Conservation (phyloP, 2,888 invertebrate species). For the Melanostoma scalare region DNA sequence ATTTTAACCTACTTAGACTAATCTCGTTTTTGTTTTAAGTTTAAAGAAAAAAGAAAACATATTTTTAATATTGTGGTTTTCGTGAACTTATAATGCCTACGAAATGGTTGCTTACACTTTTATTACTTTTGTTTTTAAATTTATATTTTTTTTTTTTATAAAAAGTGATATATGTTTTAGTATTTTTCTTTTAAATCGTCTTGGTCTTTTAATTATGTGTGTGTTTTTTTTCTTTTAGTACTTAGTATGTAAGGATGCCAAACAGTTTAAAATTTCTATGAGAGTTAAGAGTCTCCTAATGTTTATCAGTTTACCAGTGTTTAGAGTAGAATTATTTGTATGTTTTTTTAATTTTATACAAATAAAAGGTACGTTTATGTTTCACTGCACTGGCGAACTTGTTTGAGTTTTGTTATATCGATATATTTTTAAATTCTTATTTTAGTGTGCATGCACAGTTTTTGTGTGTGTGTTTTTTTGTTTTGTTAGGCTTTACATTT, state of each 20-base stretch:
- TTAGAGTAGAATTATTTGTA: conserved; percentile 14
- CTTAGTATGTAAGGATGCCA: conserved; percentile 8
- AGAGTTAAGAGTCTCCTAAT: not conserved
- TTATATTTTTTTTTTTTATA: conserved; percentile 42
- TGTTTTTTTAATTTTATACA: conserved; percentile 6
- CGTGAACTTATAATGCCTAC: conserved; percentile 59
- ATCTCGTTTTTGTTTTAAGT: conserved; percentile 3
- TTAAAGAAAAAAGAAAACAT: conserved; percentile 6
- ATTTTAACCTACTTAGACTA: not conserved
- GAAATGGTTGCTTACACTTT: conserved; percentile 38
- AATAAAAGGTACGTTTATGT: not conserved
- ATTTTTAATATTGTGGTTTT: conserved; percentile 19
- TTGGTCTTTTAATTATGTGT: conserved; percentile 35
- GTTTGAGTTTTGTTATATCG: not conserved
- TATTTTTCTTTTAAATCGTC: conserved; percentile 35
- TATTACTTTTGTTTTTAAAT: not conserved
- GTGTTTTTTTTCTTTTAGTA: not conserved
- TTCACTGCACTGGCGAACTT: conserved; percentile 16
- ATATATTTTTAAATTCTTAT: conserved; percentile 11
- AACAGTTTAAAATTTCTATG: conserved; percentile 22
- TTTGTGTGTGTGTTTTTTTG: not conserved
- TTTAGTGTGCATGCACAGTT: not conserved
- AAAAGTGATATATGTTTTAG: conserved; percentile 53
- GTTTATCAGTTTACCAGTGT: not conserved
- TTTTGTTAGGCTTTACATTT: not conserved